These are phyloP conservation scores for Phrynosoma platyrhinos DNA, from an alignment of 2,113 vertebrate species.

Conservation along the genomic window DNA sequence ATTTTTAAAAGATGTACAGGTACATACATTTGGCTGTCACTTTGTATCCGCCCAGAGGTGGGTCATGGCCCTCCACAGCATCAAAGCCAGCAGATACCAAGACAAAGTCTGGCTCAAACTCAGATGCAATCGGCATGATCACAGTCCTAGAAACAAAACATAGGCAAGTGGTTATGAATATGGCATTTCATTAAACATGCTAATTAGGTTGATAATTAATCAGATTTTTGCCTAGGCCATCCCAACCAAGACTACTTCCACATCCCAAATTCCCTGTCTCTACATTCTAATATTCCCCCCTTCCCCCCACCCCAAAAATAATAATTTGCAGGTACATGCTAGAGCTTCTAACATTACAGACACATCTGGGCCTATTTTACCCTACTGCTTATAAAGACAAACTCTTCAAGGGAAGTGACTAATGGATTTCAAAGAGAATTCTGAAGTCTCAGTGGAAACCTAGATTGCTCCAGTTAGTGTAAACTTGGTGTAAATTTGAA, in stretches of 20 bases:
- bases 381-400: constrained; percentile 73
- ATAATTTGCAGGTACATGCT: constrained; percentile 72
- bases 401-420: constrained; percentile 81
- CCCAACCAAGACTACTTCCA: neutral
- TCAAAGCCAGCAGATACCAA: constrained; percentile 87
- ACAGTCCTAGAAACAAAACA: constrained; percentile 74
- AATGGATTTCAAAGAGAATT: constrained; percentile 80
- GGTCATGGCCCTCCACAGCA: constrained; percentile 83
- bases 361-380: constrained; percentile 81
- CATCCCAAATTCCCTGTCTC: constrained; percentile 36
- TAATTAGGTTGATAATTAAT: constrained; percentile 51
- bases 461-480: constrained; percentile 77
- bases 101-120: constrained; percentile 85
- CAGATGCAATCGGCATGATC: constrained; percentile 82
- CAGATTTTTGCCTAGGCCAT: neutral
- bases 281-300: constrained; percentile 28
- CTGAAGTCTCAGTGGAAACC: constrained; percentile 74
- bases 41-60: constrained; percentile 85
- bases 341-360: constrained; percentile 67
- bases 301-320: neutral
- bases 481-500: constrained; percentile 84
- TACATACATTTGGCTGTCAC: constrained; percentile 88
- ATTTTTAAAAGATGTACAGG: neutral
- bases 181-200: constrained; percentile 35
- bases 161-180: constrained; percentile 56